These are phyloP conservation scores for Nudaria mundana DNA, from an alignment of 2,888 invertebrate species.

Conservation along the genomic window DNA sequence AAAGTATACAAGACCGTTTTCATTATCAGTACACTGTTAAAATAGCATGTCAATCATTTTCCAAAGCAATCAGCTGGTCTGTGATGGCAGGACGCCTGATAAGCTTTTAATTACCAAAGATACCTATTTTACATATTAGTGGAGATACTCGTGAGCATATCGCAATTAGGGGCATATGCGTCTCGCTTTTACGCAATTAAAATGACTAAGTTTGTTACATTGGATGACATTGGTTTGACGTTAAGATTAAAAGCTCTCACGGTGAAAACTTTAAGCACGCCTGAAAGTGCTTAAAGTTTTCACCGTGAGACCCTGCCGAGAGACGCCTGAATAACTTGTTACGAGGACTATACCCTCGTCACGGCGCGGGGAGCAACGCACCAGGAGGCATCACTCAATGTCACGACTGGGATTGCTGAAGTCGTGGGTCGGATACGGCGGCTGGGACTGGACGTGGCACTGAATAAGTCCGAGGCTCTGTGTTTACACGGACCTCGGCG, in stretches of 20 bases:
- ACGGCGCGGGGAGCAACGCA: too few relatives aligned
- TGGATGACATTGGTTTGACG: slow-evolving; percentile 71
- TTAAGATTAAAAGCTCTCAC: slow-evolving; percentile 61
- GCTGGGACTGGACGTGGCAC: too few relatives aligned
- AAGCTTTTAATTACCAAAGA: slow-evolving; percentile 78
- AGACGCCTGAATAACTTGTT: too few relatives aligned
- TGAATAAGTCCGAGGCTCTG: too few relatives aligned
- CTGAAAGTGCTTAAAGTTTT: slow-evolving; percentile 16
- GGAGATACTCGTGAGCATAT: slow-evolving; percentile 72
- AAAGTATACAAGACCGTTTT: slow-evolving; percentile 66
- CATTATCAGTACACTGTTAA: slow-evolving; percentile 73
- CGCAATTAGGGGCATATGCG: slow-evolving; percentile 75
- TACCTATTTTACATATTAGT: slow-evolving; percentile 78
- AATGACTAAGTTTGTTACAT: slow-evolving; percentile 53
- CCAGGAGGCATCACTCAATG: too few relatives aligned
- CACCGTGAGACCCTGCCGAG: too few relatives aligned
- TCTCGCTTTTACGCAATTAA: slow-evolving; percentile 70
- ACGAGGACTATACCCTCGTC: too few relatives aligned
- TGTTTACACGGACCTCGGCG: too few relatives aligned
- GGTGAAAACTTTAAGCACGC: slow-evolving; percentile 45
- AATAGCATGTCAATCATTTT: slow-evolving; percentile 78
- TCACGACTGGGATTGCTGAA: too few relatives aligned
- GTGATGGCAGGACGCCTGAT: slow-evolving; percentile 68
- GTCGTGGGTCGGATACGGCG: too few relatives aligned
- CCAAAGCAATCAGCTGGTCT: slow-evolving; percentile 67